Base-by-base conservation (phyloP, 2,888 invertebrate species). In the Dynastes hyllus region DNA sequence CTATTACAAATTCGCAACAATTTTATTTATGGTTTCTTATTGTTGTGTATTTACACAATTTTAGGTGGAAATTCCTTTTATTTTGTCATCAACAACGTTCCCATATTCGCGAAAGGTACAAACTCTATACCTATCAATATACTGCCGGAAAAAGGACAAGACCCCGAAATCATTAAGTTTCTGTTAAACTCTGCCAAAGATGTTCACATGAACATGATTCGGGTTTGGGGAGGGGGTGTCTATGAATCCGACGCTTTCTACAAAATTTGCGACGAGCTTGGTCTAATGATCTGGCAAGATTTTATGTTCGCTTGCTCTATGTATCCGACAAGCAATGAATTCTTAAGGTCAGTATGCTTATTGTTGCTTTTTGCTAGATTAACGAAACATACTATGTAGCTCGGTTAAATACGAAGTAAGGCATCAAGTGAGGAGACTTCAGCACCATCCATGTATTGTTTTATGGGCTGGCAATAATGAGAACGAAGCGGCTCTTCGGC, bases 171-270 rank as follows among this genome's bases (percentile, higher is more conserved):
- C 89, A 92, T 96, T 76, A 89, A 91, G 50, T 89, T 92, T 81
- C 89, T 97, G 1, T 87, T 98, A 53, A 86, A 88, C 76, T 93
- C 95, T 0, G 94, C 94, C 0, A 92, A 92, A 82, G 92, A 94
- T 8, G 93, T 94, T 0, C 93, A 98, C 86, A 97, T 98, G 95
- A 96, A 96, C 85, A 96, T 97, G 94, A 89, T 99, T 13, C 91
- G 99, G n/a, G 96, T 99, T 1, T 99, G 99, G 99, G 99, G 99
- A 37, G 99, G 99, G n/a, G 99, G 98, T 0, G 90, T 97, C 0
- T 99, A 98, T 86, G 98, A 98, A 87, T 93, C 94, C 0, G 96
- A 98, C 83, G 91, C 92, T 78, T 98, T 99, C 88, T 99, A 99
- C 87, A 91, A 94, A 81, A 87, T 94, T 51, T 96, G 97, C 77